Conservation (phyloP, 2,797 vertebrate genomes). For the Gambelia wislizenii region DNA sequence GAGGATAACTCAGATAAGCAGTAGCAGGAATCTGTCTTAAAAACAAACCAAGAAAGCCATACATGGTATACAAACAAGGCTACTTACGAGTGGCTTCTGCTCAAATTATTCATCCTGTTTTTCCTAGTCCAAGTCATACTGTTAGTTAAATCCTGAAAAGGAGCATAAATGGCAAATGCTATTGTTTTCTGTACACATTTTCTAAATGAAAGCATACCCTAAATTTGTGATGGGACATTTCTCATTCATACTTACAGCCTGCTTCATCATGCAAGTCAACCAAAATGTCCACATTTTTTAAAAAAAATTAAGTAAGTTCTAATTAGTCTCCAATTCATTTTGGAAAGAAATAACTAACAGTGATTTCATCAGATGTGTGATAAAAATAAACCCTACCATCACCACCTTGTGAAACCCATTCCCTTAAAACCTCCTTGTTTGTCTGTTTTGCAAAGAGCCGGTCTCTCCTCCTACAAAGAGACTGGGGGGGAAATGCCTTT, state of each 20-base stretch:
- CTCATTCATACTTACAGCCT: background rate
- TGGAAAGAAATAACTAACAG: background rate
- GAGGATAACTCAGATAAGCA: background rate
- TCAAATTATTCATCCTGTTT: conserved; percentile 75
- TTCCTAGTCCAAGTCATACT: conserved; percentile 76
- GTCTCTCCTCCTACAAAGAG: background rate
- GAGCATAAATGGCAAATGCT: conserved; percentile 23
- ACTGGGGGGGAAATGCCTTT: no score
- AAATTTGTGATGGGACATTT: background rate
- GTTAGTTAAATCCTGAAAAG: conserved; percentile 70
- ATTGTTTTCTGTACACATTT: background rate
- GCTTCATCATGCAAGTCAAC: background rate
- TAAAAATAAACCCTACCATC: background rate
- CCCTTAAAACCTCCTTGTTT: background rate
- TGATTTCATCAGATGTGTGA: background rate
- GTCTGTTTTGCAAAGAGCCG: background rate
- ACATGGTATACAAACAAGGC: conserved; percentile 23
- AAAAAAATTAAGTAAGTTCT: background rate
- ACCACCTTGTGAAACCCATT: no score
- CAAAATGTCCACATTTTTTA: background rate
- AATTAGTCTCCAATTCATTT: background rate
- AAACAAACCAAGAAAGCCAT: background rate
- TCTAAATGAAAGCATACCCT: background rate
- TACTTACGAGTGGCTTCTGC: conserved; percentile 86
- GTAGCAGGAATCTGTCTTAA: background rate